Conservation (phyloP, 2,888 invertebrate species). For the Ormyrus labotus region DNA sequence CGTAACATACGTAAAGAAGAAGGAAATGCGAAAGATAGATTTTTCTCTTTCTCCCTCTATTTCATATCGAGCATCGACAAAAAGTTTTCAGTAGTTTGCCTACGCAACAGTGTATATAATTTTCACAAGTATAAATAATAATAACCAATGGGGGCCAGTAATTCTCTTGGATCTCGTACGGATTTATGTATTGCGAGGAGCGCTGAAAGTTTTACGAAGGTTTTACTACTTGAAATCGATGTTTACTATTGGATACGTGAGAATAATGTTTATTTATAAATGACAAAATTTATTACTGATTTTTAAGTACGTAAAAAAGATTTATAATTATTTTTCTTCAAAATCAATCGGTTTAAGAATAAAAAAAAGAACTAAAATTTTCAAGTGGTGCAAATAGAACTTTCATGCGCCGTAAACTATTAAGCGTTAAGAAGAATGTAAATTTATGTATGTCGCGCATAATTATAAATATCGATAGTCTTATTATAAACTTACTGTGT, state of each 20-base stretch:
- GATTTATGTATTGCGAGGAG: conserved; percentile 72
- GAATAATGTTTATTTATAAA: background rate
- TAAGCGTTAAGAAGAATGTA: conserved; percentile 68
- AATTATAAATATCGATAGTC: conserved; percentile 68
- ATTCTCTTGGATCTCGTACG: conserved; percentile 75
- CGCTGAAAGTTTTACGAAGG: conserved; percentile 57
- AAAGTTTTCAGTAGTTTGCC: conserved; percentile 56
- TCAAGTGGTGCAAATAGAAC: conserved; percentile 54
- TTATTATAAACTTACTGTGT: conserved; percentile 69
- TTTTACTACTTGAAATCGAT: conserved; percentile 1
- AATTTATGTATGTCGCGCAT: conserved; percentile 68
- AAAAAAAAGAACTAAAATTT: background rate
- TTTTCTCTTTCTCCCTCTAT: conserved; percentile 29
- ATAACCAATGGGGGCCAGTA: conserved; percentile 74
- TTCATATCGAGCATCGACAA: conserved; percentile 30
- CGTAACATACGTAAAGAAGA: background rate
- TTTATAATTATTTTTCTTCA: too few species aligned
- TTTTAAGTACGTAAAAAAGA: too few species aligned
- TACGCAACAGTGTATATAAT: conserved; percentile 56
- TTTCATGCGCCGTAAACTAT: conserved; percentile 71
- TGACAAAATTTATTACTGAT: background rate
- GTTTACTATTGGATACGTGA: background rate
- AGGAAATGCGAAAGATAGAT: conserved; percentile 13
- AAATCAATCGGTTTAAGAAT: too few species aligned
- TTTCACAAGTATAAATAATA: conserved; percentile 55